Evolutionary conservation across 2,113 vertebrate species (phyloP).

Genomic region (Sylvietta virens): DNA sequence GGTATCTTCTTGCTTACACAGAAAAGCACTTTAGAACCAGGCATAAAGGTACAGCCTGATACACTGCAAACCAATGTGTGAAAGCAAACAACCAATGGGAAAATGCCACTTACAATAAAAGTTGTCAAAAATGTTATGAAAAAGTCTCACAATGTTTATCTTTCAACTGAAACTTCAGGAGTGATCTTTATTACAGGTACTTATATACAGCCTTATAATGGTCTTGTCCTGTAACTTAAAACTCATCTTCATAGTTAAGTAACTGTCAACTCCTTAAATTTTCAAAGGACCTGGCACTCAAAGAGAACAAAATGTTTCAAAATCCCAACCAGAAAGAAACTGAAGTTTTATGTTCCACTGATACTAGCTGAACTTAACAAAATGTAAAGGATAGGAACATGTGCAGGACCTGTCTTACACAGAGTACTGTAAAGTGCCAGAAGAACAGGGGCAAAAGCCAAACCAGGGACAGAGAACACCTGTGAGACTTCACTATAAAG

Average conservation of each 20-base stretch:
- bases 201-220: not conserved
- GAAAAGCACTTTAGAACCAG: not conserved
- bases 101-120: not conserved
- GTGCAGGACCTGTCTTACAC: not conserved
- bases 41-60: not conserved
- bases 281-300: not conserved
- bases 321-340: not conserved
- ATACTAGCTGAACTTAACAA: not conserved
- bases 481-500: not conserved
- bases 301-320: not conserved
- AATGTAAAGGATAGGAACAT: not conserved
- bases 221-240: not conserved
- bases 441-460: not conserved
- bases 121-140: not conserved
- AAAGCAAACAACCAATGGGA: not conserved
- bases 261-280: not conserved
- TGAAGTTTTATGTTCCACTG: not conserved
- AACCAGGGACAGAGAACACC: not conserved
- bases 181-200: not conserved
- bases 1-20: not conserved
- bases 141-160: not conserved
- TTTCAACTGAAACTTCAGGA: not conserved
- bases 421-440: not conserved
- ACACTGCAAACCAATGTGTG: fast-evolving
- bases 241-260: not conserved